Conservation (phyloP, 1,140 invertebrate genomes). For the Achatina immaculata region DNA sequence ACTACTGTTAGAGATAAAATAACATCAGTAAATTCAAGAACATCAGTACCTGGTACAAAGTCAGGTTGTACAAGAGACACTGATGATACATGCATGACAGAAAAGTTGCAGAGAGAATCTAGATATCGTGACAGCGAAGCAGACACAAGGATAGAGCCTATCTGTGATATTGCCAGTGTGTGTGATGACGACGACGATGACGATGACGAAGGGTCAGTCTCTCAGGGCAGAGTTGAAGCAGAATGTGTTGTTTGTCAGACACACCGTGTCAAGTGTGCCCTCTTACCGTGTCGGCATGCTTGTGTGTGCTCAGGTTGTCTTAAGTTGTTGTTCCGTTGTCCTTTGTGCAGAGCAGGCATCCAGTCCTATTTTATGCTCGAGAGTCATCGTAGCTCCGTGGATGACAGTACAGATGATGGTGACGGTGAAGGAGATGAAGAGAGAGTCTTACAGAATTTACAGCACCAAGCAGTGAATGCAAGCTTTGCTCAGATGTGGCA, state of each 20-base stretch:
- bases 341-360: slow-evolving; percentile 85
- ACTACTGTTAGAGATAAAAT: too few species aligned
- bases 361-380: slow-evolving; percentile 80
- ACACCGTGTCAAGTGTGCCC: slow-evolving; percentile 81
- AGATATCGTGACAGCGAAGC: too few species aligned
- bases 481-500: slow-evolving; percentile 38
- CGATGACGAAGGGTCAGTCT: too few species aligned
- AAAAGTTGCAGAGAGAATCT: too few species aligned
- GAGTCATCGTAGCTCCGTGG: slow-evolving; percentile 18
- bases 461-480: slow-evolving; percentile 17
- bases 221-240: too few species aligned
- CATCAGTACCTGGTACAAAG: too few species aligned
- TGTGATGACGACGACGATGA: too few species aligned
- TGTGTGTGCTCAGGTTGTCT: slow-evolving; percentile 79
- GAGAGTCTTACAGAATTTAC: neutral
- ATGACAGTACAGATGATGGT: slow-evolving; percentile 12
- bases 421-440: slow-evolving; percentile 16
- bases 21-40: too few species aligned
- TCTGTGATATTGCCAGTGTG: too few species aligned
- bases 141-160: too few species aligned
- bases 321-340: slow-evolving; percentile 74
- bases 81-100: too few species aligned
- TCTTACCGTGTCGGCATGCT: slow-evolving; percentile 85
- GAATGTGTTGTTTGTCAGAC: slow-evolving; percentile 84
- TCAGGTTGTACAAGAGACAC: too few species aligned